Conservation (phyloP, 2,888 invertebrate genomes). For the Hyppa rectilinea region DNA sequence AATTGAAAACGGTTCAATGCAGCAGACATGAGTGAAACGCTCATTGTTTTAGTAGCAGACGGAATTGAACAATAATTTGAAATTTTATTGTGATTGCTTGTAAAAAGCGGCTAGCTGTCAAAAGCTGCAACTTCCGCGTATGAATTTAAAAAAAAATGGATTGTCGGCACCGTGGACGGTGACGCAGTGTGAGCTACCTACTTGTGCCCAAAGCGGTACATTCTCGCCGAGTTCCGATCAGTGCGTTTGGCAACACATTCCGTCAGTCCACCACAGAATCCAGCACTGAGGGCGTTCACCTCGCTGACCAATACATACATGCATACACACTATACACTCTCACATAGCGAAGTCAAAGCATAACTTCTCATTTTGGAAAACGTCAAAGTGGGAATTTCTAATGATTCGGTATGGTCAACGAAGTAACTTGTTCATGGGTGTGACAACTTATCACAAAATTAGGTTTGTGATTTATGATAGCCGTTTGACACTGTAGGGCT, state of each 20-base stretch:
- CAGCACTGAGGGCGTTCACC: slow-evolving; percentile 84
- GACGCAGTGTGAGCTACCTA: slow-evolving; percentile 69
- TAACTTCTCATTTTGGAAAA: slow-evolving; percentile 51
- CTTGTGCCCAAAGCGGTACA: slow-evolving; percentile 78
- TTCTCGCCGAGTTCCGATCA: slow-evolving; percentile 85
- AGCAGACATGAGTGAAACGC: slow-evolving; percentile 14
- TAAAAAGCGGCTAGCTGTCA: slow-evolving; percentile 57
- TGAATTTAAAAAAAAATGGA: slow-evolving; percentile 45
- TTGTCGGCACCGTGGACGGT: slow-evolving; percentile 45
- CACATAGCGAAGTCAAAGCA: slow-evolving; percentile 59
- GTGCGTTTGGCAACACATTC: slow-evolving; percentile 89
- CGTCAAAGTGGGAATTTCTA: slow-evolving; percentile 28
- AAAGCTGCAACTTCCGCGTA: slow-evolving; percentile 54
- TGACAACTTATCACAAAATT: slow-evolving; percentile 20
- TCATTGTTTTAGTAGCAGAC: neutral
- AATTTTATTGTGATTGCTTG: slow-evolving; percentile 31
- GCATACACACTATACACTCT: slow-evolving; percentile 63
- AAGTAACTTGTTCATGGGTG: slow-evolving; percentile 16
- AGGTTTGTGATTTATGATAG: slow-evolving; percentile 25
- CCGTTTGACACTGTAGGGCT: slow-evolving; percentile 16
- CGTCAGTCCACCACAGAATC: slow-evolving; percentile 82
- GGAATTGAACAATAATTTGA: slow-evolving; percentile 19
- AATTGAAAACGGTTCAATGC: neutral
- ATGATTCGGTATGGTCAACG: slow-evolving; percentile 21
- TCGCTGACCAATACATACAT: slow-evolving; percentile 72